Base-by-base conservation (phyloP, 30 jellyfish, hydroid and myxozoan species). In the Phacellophora camtschatica region DNA sequence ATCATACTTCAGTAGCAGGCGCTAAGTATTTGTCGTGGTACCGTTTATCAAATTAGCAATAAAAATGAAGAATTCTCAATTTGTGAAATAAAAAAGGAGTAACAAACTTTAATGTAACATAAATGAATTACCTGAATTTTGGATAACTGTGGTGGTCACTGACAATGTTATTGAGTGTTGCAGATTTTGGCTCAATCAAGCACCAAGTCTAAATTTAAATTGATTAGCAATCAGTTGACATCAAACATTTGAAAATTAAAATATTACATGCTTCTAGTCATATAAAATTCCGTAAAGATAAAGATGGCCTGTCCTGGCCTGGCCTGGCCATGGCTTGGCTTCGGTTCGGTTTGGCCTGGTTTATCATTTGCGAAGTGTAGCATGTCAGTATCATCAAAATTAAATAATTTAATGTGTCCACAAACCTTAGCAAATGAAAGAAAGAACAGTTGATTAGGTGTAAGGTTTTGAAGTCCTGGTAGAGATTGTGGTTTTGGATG, bases 351-450 rank as follows among this genome's bases (percentile, higher is more conserved):
- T 39, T 39, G 10, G 13, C 51, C 13, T 13, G 10, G 51, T 7
- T 7, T 39, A 7, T 39, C 51, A 39, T n/a, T n/a, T n/a, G n/a
- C n/a, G n/a, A n/a, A n/a, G n/a, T n/a, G 51, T 39, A 13, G 51
- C 51, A 5, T 39, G 51, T 13, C 13, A 39, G 7, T 13, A 39
- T 5, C 7, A 39, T 6, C 10, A 2, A 3, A 1, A 43, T 3
- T 43, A 5, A 3, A 3, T 1, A 54, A 1, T 54, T 1, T 29
- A 59, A 59, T 19, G 74, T 19, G 22, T 59, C 71, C 3, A 23
- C 74, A 8, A 11, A 84, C 95, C 88, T 72, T 84, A 2, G 88
- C 88, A 51, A 67, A 84, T 5, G 95, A 72, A 32, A 84, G 48
- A 34, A 56, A 84, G 70, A 70, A 84, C 29, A 84, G 63, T 35